Evolutionary conservation across 2,797 vertebrate genomes (phyloP).

Genomic region (Aulostomus chinensis): DNA sequence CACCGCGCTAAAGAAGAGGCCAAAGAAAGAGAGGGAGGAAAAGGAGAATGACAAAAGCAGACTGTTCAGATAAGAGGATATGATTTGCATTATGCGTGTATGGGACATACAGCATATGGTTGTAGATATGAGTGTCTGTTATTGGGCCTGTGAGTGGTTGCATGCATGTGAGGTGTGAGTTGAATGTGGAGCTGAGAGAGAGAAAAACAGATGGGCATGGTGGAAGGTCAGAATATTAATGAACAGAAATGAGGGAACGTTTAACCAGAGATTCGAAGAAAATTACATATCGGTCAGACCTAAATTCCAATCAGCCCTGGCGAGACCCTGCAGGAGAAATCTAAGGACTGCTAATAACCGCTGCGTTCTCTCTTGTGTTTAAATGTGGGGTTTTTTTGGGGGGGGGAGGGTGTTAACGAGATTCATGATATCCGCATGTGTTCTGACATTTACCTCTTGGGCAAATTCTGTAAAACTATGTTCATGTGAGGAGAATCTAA

Average conservation of each 20-base stretch:
- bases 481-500: too few relatives aligned
- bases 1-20: constrained; percentile 22
- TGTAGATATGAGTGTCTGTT: constrained; percentile 31
- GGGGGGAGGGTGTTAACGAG: too few relatives aligned
- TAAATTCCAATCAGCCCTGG: too few relatives aligned
- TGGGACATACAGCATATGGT: not conserved
- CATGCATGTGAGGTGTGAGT: constrained; percentile 13
- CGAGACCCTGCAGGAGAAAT: too few relatives aligned
- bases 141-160: constrained; percentile 23
- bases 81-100: constrained; percentile 14
- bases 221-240: constrained; percentile 38
- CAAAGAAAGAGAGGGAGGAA: constrained; percentile 33
- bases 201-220: not conserved
- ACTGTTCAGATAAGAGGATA: constrained; percentile 8
- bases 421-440: too few relatives aligned
- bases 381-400: too few relatives aligned
- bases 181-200: constrained; percentile 17
- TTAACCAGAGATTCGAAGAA: constrained; percentile 21
- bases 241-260: constrained; percentile 19
- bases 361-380: too few relatives aligned
- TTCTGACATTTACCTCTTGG: too few relatives aligned
- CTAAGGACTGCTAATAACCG: too few relatives aligned
- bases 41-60: constrained; percentile 44
- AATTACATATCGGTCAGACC: not conserved
- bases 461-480: too few relatives aligned